These are phyloP conservation scores for Bombylius discolor DNA, from an alignment of 2,888 invertebrate genomes.

Conservation along the genomic window DNA sequence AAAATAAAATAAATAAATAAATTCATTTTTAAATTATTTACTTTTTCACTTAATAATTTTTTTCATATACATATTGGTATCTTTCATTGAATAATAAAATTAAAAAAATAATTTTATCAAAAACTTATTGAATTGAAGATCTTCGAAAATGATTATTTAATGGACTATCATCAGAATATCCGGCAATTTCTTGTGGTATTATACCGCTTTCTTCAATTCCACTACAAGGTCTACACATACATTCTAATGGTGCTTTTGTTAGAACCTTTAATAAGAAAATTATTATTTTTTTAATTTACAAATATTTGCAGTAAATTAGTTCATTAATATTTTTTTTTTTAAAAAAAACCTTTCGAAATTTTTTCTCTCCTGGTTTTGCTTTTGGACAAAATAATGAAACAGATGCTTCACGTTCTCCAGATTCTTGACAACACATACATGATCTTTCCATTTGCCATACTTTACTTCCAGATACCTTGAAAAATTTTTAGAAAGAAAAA, in stretches of 20 bases:
- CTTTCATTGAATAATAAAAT: no score
- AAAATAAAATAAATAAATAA: neutral
- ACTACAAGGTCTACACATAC: slow-evolving; percentile 89
- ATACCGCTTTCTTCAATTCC: slow-evolving; percentile 77
- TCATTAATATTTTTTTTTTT: no score
- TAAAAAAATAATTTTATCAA: no score
- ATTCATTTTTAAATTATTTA: neutral
- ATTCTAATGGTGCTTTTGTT: slow-evolving; percentile 85
- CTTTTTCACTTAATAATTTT: neutral
- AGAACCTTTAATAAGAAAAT: slow-evolving; percentile 46
- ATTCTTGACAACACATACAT: slow-evolving; percentile 92
- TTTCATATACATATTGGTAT: no score
- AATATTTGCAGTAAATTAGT: no score
- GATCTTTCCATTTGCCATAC: slow-evolving; percentile 94
- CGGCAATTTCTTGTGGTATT: slow-evolving; percentile 80
- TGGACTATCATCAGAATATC: slow-evolving; percentile 70
- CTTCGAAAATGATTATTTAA: slow-evolving; percentile 62
- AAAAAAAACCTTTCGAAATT: slow-evolving; percentile 59
- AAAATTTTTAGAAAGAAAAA: neutral
- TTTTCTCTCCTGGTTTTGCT: slow-evolving; percentile 71
- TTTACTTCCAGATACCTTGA: slow-evolving; percentile 82
- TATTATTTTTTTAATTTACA: neutral
- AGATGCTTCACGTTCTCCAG: slow-evolving; percentile 79
- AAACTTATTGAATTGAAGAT: neutral
- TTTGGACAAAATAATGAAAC: slow-evolving; percentile 82